Evolutionary conservation across 2,113 vertebrate species (phyloP).

Genomic region (Equus quagga): DNA sequence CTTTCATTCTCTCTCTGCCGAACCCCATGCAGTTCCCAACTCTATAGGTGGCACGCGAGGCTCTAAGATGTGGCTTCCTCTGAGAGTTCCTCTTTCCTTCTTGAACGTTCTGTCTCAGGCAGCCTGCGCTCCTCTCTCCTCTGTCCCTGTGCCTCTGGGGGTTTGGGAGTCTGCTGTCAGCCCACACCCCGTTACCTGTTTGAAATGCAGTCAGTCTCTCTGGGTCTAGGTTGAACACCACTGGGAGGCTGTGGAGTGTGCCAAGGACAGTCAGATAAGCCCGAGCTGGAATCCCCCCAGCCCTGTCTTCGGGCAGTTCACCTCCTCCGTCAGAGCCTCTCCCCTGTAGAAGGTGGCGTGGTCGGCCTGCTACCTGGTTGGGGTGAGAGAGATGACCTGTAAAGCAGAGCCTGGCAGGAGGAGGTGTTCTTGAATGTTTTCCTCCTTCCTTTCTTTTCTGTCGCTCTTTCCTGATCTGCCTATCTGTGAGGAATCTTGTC

Average conservation of each 20-base stretch:
- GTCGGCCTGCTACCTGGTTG: too few species aligned
- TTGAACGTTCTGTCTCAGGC: not conserved
- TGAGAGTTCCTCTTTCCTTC: not conserved
- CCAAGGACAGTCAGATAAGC: not conserved
- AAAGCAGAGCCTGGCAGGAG: not conserved
- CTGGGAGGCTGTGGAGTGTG: not conserved
- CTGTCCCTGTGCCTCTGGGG: not conserved
- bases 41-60: not conserved
- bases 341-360: not conserved
- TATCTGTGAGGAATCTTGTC: not conserved
- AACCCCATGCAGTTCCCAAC: conserved; percentile 53
- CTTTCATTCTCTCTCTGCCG: conserved; percentile 42
- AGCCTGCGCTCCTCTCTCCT: not conserved
- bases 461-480: not conserved
- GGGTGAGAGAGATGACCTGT: not conserved
- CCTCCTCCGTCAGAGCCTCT: not conserved
- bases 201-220: not conserved
- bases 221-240: too few species aligned
- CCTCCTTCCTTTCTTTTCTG: not conserved
- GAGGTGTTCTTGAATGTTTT: not conserved
- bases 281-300: not conserved
- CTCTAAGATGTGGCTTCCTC: not conserved
- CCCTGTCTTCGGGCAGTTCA: not conserved
- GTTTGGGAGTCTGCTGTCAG: not conserved
- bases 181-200: not conserved